Evolutionary conservation across 1,140 invertebrate species (phyloP), one percentile per base, ranked within the genome.

Genomic region (Ditylenchus dipsaci): DNA sequence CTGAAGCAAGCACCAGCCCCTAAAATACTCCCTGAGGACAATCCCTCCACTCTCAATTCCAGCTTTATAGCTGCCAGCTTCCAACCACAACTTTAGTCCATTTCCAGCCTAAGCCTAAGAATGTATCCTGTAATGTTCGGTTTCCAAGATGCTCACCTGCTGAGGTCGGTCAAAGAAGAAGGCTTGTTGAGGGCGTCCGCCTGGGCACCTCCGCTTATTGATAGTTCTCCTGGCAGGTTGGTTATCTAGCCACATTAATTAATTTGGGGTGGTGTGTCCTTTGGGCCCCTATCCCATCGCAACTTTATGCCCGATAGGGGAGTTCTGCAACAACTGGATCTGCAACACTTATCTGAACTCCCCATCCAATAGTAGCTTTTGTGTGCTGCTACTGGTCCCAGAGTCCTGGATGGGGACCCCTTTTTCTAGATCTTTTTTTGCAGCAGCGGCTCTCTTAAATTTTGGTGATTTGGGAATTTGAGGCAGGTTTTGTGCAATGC

Each of bases 151-250:
- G 42, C 77, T 53, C 71, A 57, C 59, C 62, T 78, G 47, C 68
- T 77, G 23, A 73, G 76, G 27, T 73, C 69, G 23, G 73, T 77
- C 42, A 77, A 77, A 68, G 72, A 78, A 53, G 76, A 77, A 56
- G 63, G 47, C 45, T 38, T 73, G 19, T 62, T 73, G 23, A 38
- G 72, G 38, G 65, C 58, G 42, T 21, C 59, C 8, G 45, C 23
- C 63, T 78, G 76, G 76, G 63, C 75, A 45, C 47, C 72, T 21
- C 63, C 57, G 21, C 21, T 71, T 13, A 66, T 77, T 60, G 76
- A 77, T 62, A 68, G 76, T 27, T 71, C 76, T n/a, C 69, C 76
- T 30, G 45, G 45, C 45, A 78, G 76, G 76, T 78, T 65, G 71
- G n/a, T n/a, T n/a, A n/a, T n/a, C n/a, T n/a, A n/a, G 65, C 19